These are phyloP conservation scores for Triops longicaudatus DNA, from an alignment of 1,140 invertebrate species.

Conservation along the genomic window DNA sequence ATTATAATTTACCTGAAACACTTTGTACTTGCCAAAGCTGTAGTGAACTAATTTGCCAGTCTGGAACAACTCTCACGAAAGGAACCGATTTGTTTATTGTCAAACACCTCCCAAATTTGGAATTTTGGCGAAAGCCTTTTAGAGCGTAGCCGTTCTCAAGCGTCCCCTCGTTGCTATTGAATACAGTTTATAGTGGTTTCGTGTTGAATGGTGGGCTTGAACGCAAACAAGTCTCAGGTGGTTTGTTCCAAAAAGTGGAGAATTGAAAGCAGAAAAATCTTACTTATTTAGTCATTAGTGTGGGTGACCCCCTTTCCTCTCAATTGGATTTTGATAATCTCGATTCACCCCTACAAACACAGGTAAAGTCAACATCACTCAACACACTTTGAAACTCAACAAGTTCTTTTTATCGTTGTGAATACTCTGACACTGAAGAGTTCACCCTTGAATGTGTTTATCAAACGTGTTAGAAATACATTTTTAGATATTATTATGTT, in stretches of 20 bases:
- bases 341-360: constrained; percentile 11
- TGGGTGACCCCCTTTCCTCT: not conserved
- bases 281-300: not conserved
- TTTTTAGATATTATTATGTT: no score
- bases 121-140: not conserved
- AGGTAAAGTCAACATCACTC: not conserved
- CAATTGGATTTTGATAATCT: constrained; percentile 8
- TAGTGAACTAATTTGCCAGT: not conserved
- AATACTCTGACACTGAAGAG: no score
- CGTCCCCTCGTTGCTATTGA: not conserved
- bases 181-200: not conserved
- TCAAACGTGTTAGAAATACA: no score
- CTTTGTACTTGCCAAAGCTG: no score
- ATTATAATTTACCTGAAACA: no score
- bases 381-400: no score
- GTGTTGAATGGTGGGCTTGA: not conserved
- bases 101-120: not conserved
- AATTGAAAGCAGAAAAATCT: not conserved
- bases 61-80: not conserved
- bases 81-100: not conserved
- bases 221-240: not conserved
- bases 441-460: no score
- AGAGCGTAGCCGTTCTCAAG: not conserved
- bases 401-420: no score
- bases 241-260: not conserved